Percentiles rank a stretch among this genome's conserved stretches.
Conservation (phyloP, 2,797 vertebrate genomes). For the Tauraco hartlaubi region DNA sequence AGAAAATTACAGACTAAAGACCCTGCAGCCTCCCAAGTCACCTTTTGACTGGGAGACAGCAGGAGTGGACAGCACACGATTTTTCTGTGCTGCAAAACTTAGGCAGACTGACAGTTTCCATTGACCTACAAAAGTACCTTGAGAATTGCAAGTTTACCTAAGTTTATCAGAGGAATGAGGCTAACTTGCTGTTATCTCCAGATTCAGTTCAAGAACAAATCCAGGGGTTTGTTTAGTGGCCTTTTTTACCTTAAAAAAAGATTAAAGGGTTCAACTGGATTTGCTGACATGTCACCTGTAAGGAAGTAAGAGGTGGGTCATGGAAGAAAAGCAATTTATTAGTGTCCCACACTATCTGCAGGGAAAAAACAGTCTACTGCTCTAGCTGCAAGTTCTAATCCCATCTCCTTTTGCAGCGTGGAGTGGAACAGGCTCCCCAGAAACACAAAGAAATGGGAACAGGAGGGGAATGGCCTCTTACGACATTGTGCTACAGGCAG, state of each 20-base stretch:
- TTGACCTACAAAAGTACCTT: conserved; percentile 16
- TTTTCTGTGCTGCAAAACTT: neutral
- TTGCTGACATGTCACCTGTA: conserved; percentile 28
- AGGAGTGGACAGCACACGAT: neutral
- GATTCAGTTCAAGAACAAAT: conserved; percentile 8
- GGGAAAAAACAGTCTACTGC: neutral
- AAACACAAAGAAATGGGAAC: neutral
- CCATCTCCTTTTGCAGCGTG: neutral
- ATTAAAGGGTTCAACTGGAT: conserved; percentile 9
- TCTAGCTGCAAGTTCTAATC: conserved; percentile 19
- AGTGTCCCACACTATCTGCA: neutral
- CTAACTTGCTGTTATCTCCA: conserved; percentile 32
- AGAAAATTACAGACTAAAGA: neutral
- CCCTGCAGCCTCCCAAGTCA: neutral
- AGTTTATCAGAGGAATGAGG: neutral
- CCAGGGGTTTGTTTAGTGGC: neutral
- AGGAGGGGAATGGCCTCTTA: neutral
- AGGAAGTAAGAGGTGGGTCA: neutral
- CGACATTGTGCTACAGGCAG: conserved; percentile 28
- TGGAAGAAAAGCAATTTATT: neutral
- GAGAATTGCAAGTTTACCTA: conserved; percentile 1
- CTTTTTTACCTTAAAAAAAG: neutral
- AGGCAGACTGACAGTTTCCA: neutral
- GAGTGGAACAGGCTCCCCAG: neutral
- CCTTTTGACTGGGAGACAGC: neutral